Evolutionary conservation across 2,888 invertebrate genomes (phyloP), one percentile per base, ranked within the genome.

Genomic region (Eremobia ochroleuca): DNA sequence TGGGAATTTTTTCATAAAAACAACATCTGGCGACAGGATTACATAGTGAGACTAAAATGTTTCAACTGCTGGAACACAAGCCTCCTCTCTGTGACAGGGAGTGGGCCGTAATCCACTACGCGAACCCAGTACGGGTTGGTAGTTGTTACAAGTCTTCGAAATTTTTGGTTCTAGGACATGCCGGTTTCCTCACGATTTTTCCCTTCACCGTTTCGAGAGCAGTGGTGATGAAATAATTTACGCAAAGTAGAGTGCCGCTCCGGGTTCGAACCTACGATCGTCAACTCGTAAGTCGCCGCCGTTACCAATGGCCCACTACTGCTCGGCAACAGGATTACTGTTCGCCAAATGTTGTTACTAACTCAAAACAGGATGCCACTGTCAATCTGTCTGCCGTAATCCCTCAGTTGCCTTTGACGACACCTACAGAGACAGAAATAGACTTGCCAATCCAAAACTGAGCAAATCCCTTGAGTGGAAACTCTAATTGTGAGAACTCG

Each of bases 371-470:
- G 25, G 34, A 74, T 37, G 6, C 31, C 34, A 25, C 49, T 15
- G 65, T 15, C 34, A 43, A 52, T 34, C 58, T 64, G 34, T 40
- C 4, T 43, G 34, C n/a, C 3, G 8, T 31, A 52, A 79, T 59
- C 59, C 52, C 59, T 25, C n/a, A 18, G n/a, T 31, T 52, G 9
- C 52, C 34, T 66, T 59, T 66, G 13, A 21, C 2, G 43, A 61
- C 75, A 59, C 49, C 43, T 31, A 61, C 52, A 15, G 15, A 31
- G 52, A 28, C 65, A 61, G 28, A 82, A 61, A 66, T 52, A 31
- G 34, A 13, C 28, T 52, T 81, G 82, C 28, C 82, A 66, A 74
- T 75, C 34, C 66, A n/a, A 75, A 43, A 21, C 34, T 6, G 58
- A 31, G 5, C 4, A 52, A 82, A 82, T 43, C 59, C 59, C 65